These are phyloP conservation scores for Merluccius polli DNA, from an alignment of 2,797 vertebrate species.

Conservation along the genomic window DNA sequence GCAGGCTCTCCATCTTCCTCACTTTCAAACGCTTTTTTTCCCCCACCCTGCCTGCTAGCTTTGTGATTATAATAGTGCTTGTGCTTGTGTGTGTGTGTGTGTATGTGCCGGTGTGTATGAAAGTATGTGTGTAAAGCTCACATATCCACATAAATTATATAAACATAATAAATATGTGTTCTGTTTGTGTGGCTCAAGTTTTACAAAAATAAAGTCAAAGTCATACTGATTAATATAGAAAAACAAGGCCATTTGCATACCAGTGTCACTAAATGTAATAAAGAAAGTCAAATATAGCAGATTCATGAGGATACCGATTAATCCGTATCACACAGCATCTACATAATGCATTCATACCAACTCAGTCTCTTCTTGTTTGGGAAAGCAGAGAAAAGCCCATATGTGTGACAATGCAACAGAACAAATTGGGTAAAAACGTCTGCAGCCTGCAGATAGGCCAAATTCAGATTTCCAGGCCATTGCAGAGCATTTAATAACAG, in stretches of 20 bases:
- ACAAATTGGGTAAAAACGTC: neutral
- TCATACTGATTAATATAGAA: neutral
- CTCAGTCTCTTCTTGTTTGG: slow-evolving; percentile 2
- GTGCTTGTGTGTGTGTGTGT: slow-evolving; percentile 4
- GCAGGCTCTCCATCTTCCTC: slow-evolving; percentile 14
- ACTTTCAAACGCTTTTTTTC: neutral
- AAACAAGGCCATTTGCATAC: neutral
- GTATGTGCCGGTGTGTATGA: neutral
- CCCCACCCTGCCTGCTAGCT: neutral
- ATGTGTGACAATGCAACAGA: slow-evolving; percentile 3
- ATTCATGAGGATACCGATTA: neutral
- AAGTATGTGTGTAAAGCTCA: neutral
- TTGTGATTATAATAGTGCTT: neutral
- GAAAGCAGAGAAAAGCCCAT: slow-evolving; percentile 8
- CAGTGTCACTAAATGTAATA: neutral
- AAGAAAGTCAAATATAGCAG: neutral
- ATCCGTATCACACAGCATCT: neutral
- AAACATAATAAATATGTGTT: neutral
- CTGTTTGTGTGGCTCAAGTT: neutral
- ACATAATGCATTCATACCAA: neutral
- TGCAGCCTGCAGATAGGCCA: neutral
- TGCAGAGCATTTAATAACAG: slow-evolving; percentile 5
- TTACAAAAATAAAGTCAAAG: neutral
- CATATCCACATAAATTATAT: neutral
- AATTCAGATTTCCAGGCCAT: slow-evolving; percentile 13